Evolutionary conservation across 1,140 invertebrate species (phyloP), one percentile per base, ranked within the genome.

Genomic region (Penaeus vannamei): DNA sequence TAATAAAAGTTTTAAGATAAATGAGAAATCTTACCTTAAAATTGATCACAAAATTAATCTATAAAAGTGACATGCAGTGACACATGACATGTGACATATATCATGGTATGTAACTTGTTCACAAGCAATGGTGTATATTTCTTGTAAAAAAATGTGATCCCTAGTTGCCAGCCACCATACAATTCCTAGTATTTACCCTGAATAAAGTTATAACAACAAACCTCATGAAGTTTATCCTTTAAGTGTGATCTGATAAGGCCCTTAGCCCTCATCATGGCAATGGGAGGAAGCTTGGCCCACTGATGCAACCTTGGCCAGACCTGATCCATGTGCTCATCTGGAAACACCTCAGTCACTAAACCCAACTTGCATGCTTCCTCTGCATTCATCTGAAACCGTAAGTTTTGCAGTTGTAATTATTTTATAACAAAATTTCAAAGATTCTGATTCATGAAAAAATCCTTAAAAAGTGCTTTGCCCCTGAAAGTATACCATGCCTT

Each of bases 341-440:
- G 20, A n/a, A 88, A 61, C 22, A 88, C 53, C 62, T 62, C 36
- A 5, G 46, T 29, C 42, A 88, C 87, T 12, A 84, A 83, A 20
- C 87, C 87, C 23, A 29, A 60, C 1, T 53, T 29, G 20, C 29
- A 14, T 19, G 87, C 87, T 36, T 88, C 87, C 29, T 20, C 17
- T 61, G 87, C 87, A 62, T 20, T 88, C 81, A 88, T 5, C 83
- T 85, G 62, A 36, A 66, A 69, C 8, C 1, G 17, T 19, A 32
- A n/a, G 29, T 29, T 76, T 32, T 26, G 14, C 20, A 72, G 32
- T 23, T 72, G 36, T 42, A 7, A 4, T 42, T 42, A 29, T 8
- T n/a, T 76, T 42, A 22, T 42, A 26, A 76, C 69, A 76, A 76
- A 42, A 76, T 23, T 0, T 20, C 0, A 29, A 76, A 76, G 22